Base-by-base conservation (phyloP, 2,113 vertebrate species). In the Phaethon lepturus region DNA sequence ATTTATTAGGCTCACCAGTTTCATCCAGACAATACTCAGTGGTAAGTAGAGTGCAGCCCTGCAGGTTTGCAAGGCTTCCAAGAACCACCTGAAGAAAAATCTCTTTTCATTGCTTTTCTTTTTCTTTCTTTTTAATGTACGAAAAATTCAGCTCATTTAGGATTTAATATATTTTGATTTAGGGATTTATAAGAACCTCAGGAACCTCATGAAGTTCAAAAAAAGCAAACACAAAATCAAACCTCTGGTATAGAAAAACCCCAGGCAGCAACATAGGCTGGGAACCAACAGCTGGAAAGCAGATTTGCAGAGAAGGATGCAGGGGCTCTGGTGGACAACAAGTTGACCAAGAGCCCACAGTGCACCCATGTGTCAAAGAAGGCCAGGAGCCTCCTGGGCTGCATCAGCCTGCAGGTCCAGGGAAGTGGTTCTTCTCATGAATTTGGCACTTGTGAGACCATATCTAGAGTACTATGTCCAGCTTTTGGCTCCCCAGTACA, bases 291-390 rank as follows among this genome's bases (percentile, higher is more conserved):
- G 8, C 29, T 71, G 47, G 11, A 42, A 82, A 69, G 38, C 17
- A 91, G 22, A 9, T 87, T 85, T 87, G 31, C 38, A 53, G 44
- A 44, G 47, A 63, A 89, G 17, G 22, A 33, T 0, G 0, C 2
- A 4, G 9, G n/a, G n/a, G 9, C 13, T 69, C 24, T n/a, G 26
- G 17, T 28, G 44, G 23, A 24, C 44, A 77, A 50, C 13, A 47
- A 33, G 23, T 23, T 44, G 47, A 62, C n/a, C 59, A 16, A 75
- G 53, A 90, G 9, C 22, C 80, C 74, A 11, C 18, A 58, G 22
- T 15, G 15, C 19, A 59, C 0, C 25, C 6, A 8, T 50, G 5
- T n/a, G 9, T 12, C 85, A 68, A 24, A 72, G 26, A 3, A 0
- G 17, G 13, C 24, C 8, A 53, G 58, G 33, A 59, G 22, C 63